Evolutionary conservation across 2,888 invertebrate genomes (phyloP).

Genomic region (Phaonia tiefii): DNA sequence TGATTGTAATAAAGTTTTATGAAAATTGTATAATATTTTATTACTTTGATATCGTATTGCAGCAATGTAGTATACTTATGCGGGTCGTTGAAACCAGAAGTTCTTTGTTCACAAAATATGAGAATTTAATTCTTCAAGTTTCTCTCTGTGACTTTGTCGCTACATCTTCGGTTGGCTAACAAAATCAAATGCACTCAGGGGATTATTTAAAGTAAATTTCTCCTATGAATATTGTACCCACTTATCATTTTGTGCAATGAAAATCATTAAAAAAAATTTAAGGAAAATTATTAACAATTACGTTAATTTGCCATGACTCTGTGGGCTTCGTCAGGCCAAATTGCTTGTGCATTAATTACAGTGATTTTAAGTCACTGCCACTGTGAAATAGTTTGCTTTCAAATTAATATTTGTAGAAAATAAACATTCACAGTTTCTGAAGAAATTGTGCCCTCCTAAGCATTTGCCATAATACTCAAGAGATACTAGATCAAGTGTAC

Average conservation of each 20-base stretch:
- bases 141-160: neutral
- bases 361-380: too few species aligned
- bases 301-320: neutral
- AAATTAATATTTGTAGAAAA: too few species aligned
- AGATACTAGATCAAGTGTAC: too few species aligned
- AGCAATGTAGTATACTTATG: conserved; percentile 42
- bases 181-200: conserved; percentile 46
- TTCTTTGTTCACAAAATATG: conserved; percentile 51
- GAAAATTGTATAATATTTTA: conserved; percentile 66
- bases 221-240: conserved; percentile 28
- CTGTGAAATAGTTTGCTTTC: too few species aligned
- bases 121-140: neutral
- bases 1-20: conserved; percentile 64
- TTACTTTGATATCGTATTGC: conserved; percentile 52
- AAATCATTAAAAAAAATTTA: too few species aligned
- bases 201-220: conserved; percentile 59
- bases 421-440: too few species aligned
- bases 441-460: too few species aligned
- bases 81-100: conserved; percentile 65
- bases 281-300: neutral
- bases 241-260: too few species aligned
- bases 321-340: neutral
- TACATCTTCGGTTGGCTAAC: conserved; percentile 31
- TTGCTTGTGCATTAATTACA: too few species aligned
- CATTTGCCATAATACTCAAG: too few species aligned